Base-by-base conservation (phyloP, 2,888 invertebrate genomes). In the Hypomecis punctinalis region DNA sequence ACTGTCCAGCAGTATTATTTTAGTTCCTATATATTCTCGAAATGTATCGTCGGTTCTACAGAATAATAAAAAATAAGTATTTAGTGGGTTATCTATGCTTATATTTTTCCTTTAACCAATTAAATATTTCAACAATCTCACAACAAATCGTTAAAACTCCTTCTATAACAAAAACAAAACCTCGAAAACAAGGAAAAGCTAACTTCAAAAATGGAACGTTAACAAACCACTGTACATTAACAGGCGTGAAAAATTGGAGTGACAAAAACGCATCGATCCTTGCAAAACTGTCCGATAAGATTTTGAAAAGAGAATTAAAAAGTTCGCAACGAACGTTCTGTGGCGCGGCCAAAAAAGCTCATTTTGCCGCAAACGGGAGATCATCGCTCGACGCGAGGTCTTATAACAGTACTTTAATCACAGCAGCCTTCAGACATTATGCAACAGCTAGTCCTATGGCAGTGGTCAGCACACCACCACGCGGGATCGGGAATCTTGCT, bases 351-450 rank as follows among this genome's bases (percentile, higher is more conserved):
- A 83, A 85, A 86, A 85, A 90, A 90, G 85, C 88, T 88, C 84
- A 91, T 89, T 91, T 91, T 75, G 88, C 90, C 83, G 84, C 91
- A 78, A 85, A 81, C 83, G 77, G 77, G 88, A 91, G 91, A 93
- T 93, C 93, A 93, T 93, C 93, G 92, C 47, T 70, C 81, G 79
- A 75, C 54, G 79, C 87, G 91, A 90, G 92, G 91, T 88, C 91
- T 91, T 83, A 77, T 93, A 93, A 93, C 93, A 88, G 93, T 93
- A 93, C 86, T 87, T 82, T 83, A 81, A 87, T 86, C 84, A 82
- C 74, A 75, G 71, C 85, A 85, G 86, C 81, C 85, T 89, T 86
- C 87, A 84, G 78, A 72, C 83, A 81, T 92, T 91, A 92, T 82
- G 90, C 85, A 91, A 92, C 85, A 78, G 76, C 84, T 90, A 92